Percentiles rank a stretch among this genome's conserved stretches.
Evolutionary conservation across 2,113 vertebrate species (phyloP).

Genomic region (Tyto alba): DNA sequence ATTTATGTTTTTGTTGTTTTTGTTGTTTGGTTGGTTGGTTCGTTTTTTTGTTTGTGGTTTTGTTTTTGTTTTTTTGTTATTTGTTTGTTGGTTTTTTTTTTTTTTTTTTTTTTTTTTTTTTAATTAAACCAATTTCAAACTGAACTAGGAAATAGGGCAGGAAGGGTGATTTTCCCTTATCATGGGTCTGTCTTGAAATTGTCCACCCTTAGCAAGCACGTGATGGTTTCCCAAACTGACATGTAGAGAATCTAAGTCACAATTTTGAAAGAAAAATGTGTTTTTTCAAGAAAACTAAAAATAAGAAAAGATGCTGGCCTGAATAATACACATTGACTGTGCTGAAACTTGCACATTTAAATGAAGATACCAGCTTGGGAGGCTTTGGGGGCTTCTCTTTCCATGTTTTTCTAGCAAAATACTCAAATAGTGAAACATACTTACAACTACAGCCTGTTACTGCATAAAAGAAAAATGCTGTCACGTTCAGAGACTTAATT

Average conservation of each 20-base stretch:
- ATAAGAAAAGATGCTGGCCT: constrained; percentile 45
- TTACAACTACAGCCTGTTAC: constrained; percentile 67
- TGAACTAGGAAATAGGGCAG: constrained; percentile 8
- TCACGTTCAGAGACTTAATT: constrained; percentile 52
- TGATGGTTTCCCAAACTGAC: constrained; percentile 55
- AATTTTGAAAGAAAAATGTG: constrained; percentile 48
- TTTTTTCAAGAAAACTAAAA: constrained; percentile 29
- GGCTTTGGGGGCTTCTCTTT: background rate
- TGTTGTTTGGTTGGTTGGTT: too few species aligned
- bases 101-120: background rate
- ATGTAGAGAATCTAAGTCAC: constrained; percentile 44
- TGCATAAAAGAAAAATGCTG: constrained; percentile 66
- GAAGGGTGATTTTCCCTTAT: constrained; percentile 50
- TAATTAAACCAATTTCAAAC: constrained; percentile 28
- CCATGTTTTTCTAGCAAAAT: constrained; percentile 18
- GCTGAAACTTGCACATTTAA: constrained; percentile 18
- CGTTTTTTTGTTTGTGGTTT: too few species aligned
- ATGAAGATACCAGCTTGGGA: constrained; percentile 52
- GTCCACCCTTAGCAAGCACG: constrained; percentile 59
- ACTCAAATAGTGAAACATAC: constrained; percentile 61
- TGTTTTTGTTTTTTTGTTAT: too few species aligned
- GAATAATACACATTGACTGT: constrained; percentile 31
- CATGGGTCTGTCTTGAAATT: constrained; percentile 38
- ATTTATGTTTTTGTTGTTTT: too few species aligned
- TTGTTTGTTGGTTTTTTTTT: too few species aligned